Base-by-base conservation (phyloP, 1,140 invertebrate genomes). In the Drosophila nasuta region DNA sequence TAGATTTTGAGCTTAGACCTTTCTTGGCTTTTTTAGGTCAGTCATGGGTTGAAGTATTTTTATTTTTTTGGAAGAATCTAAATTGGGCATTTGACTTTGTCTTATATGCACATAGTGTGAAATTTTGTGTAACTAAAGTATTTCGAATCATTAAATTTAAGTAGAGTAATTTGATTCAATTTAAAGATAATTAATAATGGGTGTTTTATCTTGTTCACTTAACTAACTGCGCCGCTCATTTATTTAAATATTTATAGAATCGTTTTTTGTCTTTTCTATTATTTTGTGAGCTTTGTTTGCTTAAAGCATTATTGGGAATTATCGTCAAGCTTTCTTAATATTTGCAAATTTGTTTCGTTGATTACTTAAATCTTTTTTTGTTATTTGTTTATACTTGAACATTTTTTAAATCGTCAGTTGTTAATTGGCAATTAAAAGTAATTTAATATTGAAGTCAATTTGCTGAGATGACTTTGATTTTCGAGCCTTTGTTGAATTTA, bases 81-180 rank as follows among this genome's bases (percentile, higher is more conserved):
- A 49, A 45, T 25, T n/a, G 35, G 41, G 30, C 20, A 20, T 56
- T 63, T 7, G 7, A 64, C 25, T 45, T 51, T 30, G 54, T 51
- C 35, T 41, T 41, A 10, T 52, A 28, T 52, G 5, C 20, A 15
- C 4, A 8, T 28, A 49, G 68, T 74, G 65, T 74, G 51, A 74
- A 69, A 56, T 62, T 48, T 46, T 38, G 13, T 74, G 65, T 74
- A 74, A 33, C 57, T 38, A 46, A n/a, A 57, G 56, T 67, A 57
- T 57, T 38, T 38, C 0, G 4, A 25, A 15, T 25, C 15, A 13
- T 57, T 48, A 45, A 5, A 43, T n/a, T 43, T 43, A 54, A 33
- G 3, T 54, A 35, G 28, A 35, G 13, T 2, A 5, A 17, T 41
- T 35, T 54, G 13, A 43, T 54, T 33, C 33, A 10, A 13, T 15